phyloP scores from a whole-genome alignment of 1,140 invertebrate species.

The Drosophila saltans region DNA sequence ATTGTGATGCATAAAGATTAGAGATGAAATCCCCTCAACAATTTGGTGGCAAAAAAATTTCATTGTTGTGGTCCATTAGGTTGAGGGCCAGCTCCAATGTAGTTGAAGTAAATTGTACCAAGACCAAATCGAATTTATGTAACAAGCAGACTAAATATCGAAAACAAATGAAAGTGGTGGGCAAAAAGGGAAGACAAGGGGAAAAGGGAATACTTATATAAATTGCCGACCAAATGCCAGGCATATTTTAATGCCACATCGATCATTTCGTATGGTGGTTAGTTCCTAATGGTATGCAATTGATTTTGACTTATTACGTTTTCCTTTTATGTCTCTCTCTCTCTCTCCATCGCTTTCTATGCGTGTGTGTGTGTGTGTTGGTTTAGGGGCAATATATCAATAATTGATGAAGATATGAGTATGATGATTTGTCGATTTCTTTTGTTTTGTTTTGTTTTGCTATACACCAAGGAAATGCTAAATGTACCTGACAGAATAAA shows the following conservation, averaged over 20 bases:
- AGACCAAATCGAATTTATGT: slow-evolving; percentile 8
- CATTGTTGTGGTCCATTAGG: slow-evolving; percentile 12
- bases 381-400: slow-evolving; percentile 12
- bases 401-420: slow-evolving; percentile 11
- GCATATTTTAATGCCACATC: slow-evolving; percentile 11
- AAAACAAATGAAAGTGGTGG: neutral
- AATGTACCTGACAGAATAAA: neutral
- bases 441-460: slow-evolving; percentile 10
- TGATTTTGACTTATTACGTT: slow-evolving; percentile 13
- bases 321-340: neutral
- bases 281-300: slow-evolving; percentile 11
- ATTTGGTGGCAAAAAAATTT: neutral
- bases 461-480: neutral
- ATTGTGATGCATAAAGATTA: neutral
- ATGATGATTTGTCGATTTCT: slow-evolving; percentile 12
- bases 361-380: neutral
- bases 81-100: neutral
- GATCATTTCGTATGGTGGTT: slow-evolving; percentile 6
- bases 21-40: neutral
- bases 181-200: too few relatives aligned
- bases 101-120: slow-evolving; percentile 1
- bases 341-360: neutral
- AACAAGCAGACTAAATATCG: slow-evolving; percentile 9
- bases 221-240: slow-evolving; percentile 9
- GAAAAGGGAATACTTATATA: neutral